Base-by-base conservation (phyloP, 2,113 vertebrate genomes). In the Hystrix brachyura region DNA sequence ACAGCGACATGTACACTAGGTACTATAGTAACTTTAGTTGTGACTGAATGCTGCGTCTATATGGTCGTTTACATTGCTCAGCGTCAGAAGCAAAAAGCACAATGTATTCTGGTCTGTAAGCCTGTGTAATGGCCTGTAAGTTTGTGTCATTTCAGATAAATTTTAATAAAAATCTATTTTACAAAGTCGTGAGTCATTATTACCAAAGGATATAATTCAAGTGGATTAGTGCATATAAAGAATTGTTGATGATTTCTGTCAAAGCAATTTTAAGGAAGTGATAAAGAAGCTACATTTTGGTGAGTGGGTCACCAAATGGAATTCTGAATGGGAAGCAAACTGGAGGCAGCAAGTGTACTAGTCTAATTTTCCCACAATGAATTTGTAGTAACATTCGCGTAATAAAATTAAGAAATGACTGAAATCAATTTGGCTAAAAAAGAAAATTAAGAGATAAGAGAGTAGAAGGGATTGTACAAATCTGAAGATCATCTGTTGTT, bases 351-450 rank as follows among this genome's bases (percentile, higher is more conserved):
- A 46, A 53, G 2, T 32, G 5, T 3, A 46, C 3, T 46, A 19
- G 8, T 27, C 11, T 91, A n/a, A 67, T 48, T 91, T 94, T 74
- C 53, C 43, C 43, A 32, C 78, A 25, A 5, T 69, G 34, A 94
- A 74, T 9, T 60, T 3, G 9, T 8, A 83, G 8, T 55, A 53
- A 67, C 27, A 91, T 57, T 55, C 64, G 14, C 79, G 6, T 55
- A 25, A 94, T 21, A 84, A 72, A 69, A 46, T 62, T 80, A 87
- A 84, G 23, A 96, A 93, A 74, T 43, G 9, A 87, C 18, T 69
- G 7, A 76, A 91, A 72, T 90, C 32, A 81, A 2, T 60, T 90
- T 91, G 23, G 7, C 81, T 90, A 18, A 89, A 29, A 94, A 62
- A 79, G 23, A 69, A 95, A 90, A 65, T 62, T 55, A 76, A 83